Evolutionary conservation across 2,797 vertebrate species (phyloP), one percentile per base, ranked within the genome.

Genomic region (Alfaro cultratus): DNA sequence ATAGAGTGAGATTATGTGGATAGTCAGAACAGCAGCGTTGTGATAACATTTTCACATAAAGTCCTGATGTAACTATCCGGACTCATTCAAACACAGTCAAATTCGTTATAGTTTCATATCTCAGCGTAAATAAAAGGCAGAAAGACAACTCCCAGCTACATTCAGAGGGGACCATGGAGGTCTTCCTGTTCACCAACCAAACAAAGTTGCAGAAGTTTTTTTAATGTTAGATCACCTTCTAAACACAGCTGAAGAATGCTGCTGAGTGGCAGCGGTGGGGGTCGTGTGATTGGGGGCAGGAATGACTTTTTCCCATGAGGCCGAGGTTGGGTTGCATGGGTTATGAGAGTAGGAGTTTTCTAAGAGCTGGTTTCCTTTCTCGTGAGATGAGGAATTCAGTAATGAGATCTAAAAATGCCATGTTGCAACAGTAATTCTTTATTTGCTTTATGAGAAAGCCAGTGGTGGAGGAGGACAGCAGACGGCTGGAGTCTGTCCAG

Each of bases 261-360:
- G 18, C 31, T 21, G 45, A 46, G 71, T 34, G 68, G 64, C 9
- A 74, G 26, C 21, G 26, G 60, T 18, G 43, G 55, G 26, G 12
- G 75, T 10, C 46, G 23, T 73, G 60, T 46, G 45, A 46, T 10
- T 47, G 36, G 43, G 76, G 43, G 73, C 26, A 68, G 68, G 72
- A 80, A 70, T 39, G 62, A 73, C 80, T 41, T 88, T 83, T 92
- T 93, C 90, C 90, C 92, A 92, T 79, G 82, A 93, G 90, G 77
- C 91, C 71, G 53, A 75, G 72, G 53, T 78, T 83, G 77, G 73
- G 57, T 78, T 82, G 77, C 49, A 36, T 4, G 77, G 78, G 80
- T 83, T 88, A 76, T 85, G 85, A 0, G 68, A 81, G 85, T 82
- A 39, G 68, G 79, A 75, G 74, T 81, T 89, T 88, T 90, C 75